phyloP scores from a whole-genome alignment of 2,888 invertebrate genomes.

The Drosophila mayaguana region DNA sequence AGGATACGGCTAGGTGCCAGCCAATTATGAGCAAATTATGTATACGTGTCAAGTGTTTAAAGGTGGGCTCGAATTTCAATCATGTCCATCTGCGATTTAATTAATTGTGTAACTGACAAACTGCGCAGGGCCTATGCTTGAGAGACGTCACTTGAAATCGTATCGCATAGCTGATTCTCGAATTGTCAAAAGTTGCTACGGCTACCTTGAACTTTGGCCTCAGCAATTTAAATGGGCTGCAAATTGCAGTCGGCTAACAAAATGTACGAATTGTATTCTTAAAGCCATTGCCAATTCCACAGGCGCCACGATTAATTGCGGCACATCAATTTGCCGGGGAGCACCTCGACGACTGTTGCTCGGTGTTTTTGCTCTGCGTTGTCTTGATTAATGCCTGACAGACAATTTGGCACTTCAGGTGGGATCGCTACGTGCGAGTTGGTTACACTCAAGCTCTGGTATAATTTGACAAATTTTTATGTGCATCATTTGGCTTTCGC shows the following conservation, averaged over 20 bases:
- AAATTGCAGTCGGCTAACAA: slow-evolving; percentile 48
- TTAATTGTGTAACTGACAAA: slow-evolving; percentile 28
- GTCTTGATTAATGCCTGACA: slow-evolving; percentile 66
- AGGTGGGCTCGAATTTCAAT: slow-evolving; percentile 21
- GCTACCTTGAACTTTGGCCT: slow-evolving; percentile 51
- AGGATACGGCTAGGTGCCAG: slow-evolving; percentile 2
- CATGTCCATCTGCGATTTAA: slow-evolving; percentile 15
- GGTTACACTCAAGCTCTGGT: slow-evolving; percentile 28
- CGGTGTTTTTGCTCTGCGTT: slow-evolving; percentile 27
- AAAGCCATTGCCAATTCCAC: slow-evolving; percentile 46
- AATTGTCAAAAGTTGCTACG: slow-evolving; percentile 29
- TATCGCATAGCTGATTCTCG: neutral
- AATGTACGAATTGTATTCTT: slow-evolving; percentile 28
- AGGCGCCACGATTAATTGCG: slow-evolving; percentile 58
- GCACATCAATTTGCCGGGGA: slow-evolving; percentile 52
- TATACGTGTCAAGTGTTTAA: slow-evolving; percentile 16
- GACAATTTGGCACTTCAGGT: slow-evolving; percentile 55
- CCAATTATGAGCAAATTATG: slow-evolving; percentile 53
- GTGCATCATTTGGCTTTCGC: slow-evolving; percentile 38
- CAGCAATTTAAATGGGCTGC: slow-evolving; percentile 70
- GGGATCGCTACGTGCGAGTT: slow-evolving; percentile 6
- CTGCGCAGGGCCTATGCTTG: slow-evolving; percentile 15
- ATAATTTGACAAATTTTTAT: slow-evolving; percentile 69
- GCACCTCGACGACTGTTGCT: slow-evolving; percentile 29
- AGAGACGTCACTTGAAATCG: slow-evolving; percentile 15